Conservation (phyloP, 1,140 invertebrate species). For the Dreissena rostriformis region DNA sequence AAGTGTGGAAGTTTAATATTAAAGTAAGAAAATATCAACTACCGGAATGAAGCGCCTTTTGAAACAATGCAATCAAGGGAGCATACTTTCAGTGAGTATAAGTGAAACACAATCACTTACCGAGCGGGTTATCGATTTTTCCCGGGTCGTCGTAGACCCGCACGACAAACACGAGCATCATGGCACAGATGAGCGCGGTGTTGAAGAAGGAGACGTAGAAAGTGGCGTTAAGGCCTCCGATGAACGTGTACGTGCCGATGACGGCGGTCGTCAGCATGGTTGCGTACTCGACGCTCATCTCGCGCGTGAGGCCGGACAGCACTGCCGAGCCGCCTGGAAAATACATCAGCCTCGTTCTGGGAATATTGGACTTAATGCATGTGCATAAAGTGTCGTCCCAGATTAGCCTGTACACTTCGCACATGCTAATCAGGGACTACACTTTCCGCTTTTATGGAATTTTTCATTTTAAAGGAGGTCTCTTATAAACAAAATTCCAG, state of each 20-base stretch:
- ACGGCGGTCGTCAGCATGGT: conserved; percentile 76
- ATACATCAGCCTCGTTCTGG: background rate
- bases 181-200: conserved; percentile 78
- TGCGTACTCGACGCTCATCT: conserved; percentile 77
- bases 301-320: conserved; percentile 75
- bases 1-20: too few species aligned
- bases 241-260: conserved; percentile 80
- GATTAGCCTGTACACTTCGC: too few species aligned
- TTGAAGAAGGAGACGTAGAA: conserved; percentile 82
- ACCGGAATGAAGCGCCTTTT: too few species aligned
- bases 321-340: conserved; percentile 77
- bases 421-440: too few species aligned
- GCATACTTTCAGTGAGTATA: too few species aligned
- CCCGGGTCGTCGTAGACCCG: conserved; percentile 76
- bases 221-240: conserved; percentile 80
- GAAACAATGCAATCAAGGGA: too few species aligned
- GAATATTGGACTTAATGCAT: too few species aligned
- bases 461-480: too few species aligned
- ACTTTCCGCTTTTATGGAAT: too few species aligned
- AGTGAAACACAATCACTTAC: conserved; percentile 51
- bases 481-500: too few species aligned
- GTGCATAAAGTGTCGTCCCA: too few species aligned
- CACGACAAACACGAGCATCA: conserved; percentile 77
- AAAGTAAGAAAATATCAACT: too few species aligned
- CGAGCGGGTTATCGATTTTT: conserved; percentile 63